These are phyloP conservation scores for Endomychus coccineus DNA, from an alignment of 2,888 invertebrate species.

Conservation along the genomic window DNA sequence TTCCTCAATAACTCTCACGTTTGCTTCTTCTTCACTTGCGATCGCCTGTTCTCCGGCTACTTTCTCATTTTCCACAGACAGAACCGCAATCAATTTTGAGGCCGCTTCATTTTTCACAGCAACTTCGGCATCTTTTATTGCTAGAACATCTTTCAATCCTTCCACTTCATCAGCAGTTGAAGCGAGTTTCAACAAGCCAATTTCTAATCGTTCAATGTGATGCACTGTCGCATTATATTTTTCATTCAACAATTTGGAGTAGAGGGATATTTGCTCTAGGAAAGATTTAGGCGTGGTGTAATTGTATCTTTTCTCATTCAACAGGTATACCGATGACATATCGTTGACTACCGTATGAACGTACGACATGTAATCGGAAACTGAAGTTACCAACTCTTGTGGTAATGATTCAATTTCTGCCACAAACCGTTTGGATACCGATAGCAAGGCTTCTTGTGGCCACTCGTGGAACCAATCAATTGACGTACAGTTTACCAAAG, in stretches of 20 bases:
- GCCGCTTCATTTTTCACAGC: constrained; percentile 86
- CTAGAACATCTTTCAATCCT: constrained; percentile 67
- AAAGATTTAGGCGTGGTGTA: constrained; percentile 97
- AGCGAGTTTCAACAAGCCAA: constrained; percentile 79
- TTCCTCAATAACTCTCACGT: constrained; percentile 82
- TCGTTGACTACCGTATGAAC: constrained; percentile 84
- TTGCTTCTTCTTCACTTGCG: constrained; percentile 78
- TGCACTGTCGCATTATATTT: constrained; percentile 63
- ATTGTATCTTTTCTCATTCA: constrained; percentile 84
- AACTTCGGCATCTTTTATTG: constrained; percentile 54
- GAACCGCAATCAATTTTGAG: constrained; percentile 77
- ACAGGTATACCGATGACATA: constrained; percentile 70
- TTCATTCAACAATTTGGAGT: constrained; percentile 60
- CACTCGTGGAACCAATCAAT: constrained; percentile 98
- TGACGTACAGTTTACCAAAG: constrained; percentile 84
- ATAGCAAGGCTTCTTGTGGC: constrained; percentile 85
- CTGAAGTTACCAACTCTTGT: constrained; percentile 53
- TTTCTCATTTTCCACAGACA: constrained; percentile 84
- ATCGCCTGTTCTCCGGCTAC: constrained; percentile 80
- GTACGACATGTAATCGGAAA: constrained; percentile 83
- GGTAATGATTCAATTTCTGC: constrained; percentile 67
- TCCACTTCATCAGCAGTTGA: constrained; percentile 81
- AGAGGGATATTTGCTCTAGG: constrained; percentile 83
- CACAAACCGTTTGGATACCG: constrained; percentile 79
- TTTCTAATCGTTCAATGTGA: constrained; percentile 73